A percentile compares a stretch with the other conserved stretches of the same genome.
Evolutionary conservation across 2,888 invertebrate genomes (phyloP).

Genomic region (Acheta domesticus): DNA sequence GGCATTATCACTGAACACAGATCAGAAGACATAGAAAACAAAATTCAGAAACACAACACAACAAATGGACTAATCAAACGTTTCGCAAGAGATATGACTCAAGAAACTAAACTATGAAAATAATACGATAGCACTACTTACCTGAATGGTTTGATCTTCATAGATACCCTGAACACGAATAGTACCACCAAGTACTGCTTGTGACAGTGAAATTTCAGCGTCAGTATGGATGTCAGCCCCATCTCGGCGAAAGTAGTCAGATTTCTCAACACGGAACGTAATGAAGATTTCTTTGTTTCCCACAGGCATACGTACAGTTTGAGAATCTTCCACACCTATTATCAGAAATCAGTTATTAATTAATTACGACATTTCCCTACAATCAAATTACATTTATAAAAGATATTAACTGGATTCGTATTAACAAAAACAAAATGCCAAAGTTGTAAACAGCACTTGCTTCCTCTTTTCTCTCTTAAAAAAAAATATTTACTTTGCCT

Average conservation of each 20-base stretch:
- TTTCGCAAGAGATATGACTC: no score
- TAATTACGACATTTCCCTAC: not conserved
- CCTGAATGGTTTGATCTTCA: constrained; percentile 88
- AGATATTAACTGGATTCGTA: not conserved
- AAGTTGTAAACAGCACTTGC: no score
- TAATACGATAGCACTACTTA: constrained; percentile 43
- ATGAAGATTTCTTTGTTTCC: constrained; percentile 87
- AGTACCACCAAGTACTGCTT: constrained; percentile 91
- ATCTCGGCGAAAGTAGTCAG: constrained; percentile 85
- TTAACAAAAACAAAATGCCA: no score
- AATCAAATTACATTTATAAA: no score
- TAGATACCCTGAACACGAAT: constrained; percentile 91
- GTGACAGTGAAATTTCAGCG: constrained; percentile 80
- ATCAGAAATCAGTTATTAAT: constrained; percentile 24
- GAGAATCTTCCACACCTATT: constrained; percentile 91
- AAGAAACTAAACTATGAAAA: no score
- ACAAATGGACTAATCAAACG: no score
- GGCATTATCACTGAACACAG: no score
- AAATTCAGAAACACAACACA: no score
- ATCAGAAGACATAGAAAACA: no score
- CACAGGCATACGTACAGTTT: constrained; percentile 91
- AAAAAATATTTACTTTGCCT: no score
- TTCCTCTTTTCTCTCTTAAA: no score
- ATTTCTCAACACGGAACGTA: constrained; percentile 87
- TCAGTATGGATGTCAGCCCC: constrained; percentile 97